These are phyloP conservation scores for Eospalax fontanierii DNA, from an alignment of 2,797 vertebrate genomes.

Conservation along the genomic window DNA sequence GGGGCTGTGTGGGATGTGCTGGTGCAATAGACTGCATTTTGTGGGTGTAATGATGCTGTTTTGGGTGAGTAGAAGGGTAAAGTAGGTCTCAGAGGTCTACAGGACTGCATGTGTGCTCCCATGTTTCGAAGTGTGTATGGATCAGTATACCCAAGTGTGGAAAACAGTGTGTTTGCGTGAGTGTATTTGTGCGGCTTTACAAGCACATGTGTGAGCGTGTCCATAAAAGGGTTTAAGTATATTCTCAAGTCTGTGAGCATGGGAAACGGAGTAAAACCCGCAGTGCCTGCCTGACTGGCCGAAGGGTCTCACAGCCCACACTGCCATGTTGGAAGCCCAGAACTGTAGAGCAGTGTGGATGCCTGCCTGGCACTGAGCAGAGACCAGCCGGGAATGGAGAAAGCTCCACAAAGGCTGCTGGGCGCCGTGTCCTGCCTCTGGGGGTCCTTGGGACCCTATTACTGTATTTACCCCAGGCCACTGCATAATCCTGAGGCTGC, in stretches of 20 bases:
- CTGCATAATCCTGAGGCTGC: too few species aligned
- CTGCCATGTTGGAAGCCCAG: not conserved
- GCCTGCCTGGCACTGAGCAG: not conserved
- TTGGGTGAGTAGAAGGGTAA: not conserved
- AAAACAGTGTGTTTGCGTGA: not conserved
- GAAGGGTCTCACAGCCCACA: not conserved
- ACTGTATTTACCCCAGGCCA: accelerated
- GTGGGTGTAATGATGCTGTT: not conserved
- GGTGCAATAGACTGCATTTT: not conserved
- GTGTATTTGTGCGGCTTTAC: not conserved
- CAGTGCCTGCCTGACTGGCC: not conserved
- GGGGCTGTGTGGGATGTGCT: not conserved
- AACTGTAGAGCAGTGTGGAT: not conserved
- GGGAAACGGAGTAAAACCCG: too few species aligned
- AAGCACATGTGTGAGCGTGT: not conserved
- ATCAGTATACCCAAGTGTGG: not conserved
- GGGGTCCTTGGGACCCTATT: not conserved
- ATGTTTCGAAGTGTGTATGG: not conserved
- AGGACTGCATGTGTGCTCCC: not conserved
- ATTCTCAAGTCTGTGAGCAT: not conserved
- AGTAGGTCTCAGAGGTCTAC: not conserved
- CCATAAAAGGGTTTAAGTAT: not conserved
- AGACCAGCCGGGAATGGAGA: not conserved
- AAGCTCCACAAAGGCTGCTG: too few species aligned
- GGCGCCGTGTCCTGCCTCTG: not conserved